Evolutionary conservation across 2,888 invertebrate genomes (phyloP).

Genomic region (Philereme vetulata): DNA sequence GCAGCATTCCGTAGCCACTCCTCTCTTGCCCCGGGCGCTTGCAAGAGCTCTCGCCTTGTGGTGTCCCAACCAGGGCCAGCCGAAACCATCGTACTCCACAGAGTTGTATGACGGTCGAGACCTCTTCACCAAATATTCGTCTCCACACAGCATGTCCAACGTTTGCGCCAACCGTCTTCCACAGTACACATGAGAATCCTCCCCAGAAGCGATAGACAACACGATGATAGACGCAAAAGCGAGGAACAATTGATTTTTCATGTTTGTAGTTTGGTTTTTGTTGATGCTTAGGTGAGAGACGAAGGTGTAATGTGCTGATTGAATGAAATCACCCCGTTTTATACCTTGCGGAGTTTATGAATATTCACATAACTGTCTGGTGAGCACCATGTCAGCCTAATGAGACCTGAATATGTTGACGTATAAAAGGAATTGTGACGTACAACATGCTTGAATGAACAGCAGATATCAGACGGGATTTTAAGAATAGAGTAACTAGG

Average conservation of each 20-base stretch:
- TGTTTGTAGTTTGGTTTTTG: slow-evolving; percentile 13
- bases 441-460: slow-evolving; percentile 26
- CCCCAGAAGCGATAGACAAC: slow-evolving; percentile 11
- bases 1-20: slow-evolving; percentile 34
- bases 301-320: slow-evolving; percentile 20
- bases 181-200: slow-evolving; percentile 23
- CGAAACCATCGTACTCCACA: slow-evolving; percentile 17
- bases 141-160: slow-evolving; percentile 22
- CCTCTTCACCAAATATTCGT: slow-evolving; percentile 21
- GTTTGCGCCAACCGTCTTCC: slow-evolving; percentile 26
- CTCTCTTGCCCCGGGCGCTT: slow-evolving; percentile 26
- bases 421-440: slow-evolving; percentile 25
- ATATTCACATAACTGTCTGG: slow-evolving; percentile 29
- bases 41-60: slow-evolving; percentile 22
- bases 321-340: slow-evolving; percentile 14
- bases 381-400: slow-evolving; percentile 33
- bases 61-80: slow-evolving; percentile 23
- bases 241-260: slow-evolving; percentile 28
- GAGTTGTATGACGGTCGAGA: slow-evolving; percentile 22
- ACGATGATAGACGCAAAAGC: slow-evolving; percentile 13
- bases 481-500: neutral
- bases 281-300: slow-evolving; percentile 19
- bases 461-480: slow-evolving; percentile 12
- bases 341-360: slow-evolving; percentile 26
- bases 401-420: slow-evolving; percentile 28